A percentile compares a stretch with the other conserved stretches of the same genome.
These are phyloP conservation scores for Rhea americana DNA, from an alignment of 2,113 vertebrate species.

Conservation along the genomic window DNA sequence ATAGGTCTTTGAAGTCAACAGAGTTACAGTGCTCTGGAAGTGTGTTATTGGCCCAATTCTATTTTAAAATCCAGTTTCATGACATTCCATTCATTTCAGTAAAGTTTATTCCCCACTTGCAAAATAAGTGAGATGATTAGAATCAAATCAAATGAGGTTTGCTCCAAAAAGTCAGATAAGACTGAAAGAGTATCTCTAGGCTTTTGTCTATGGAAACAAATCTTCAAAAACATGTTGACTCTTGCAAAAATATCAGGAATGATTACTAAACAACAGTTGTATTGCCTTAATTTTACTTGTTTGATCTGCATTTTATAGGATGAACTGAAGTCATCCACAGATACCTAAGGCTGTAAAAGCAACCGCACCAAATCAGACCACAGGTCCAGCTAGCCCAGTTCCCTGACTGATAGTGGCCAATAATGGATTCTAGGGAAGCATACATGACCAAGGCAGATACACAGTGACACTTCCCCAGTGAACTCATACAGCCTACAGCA, in stretches of 20 bases:
- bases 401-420: not conserved
- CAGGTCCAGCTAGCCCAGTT: not conserved
- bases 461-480: accelerated
- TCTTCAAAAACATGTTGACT: not conserved
- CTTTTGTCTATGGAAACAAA: not conserved
- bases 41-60: not conserved
- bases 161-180: slow-evolving; percentile 33
- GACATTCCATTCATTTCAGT: slow-evolving; percentile 43
- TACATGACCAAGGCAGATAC: not conserved
- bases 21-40: not conserved
- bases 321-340: not conserved
- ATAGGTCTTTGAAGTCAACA: not conserved
- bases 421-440: not conserved
- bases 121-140: slow-evolving; percentile 20
- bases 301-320: not conserved
- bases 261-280: not conserved
- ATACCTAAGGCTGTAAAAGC: not conserved
- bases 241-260: not conserved
- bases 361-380: not conserved
- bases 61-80: slow-evolving; percentile 40
- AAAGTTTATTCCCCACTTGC: slow-evolving; percentile 5
- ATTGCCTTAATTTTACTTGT: not conserved
- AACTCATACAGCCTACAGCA: slow-evolving; percentile 2
- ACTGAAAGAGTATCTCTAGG: slow-evolving; percentile 25
- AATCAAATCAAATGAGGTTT: slow-evolving; percentile 16